Evolutionary conservation across 2,797 vertebrate species (phyloP).

Genomic region (Chromobotia macracanthus): DNA sequence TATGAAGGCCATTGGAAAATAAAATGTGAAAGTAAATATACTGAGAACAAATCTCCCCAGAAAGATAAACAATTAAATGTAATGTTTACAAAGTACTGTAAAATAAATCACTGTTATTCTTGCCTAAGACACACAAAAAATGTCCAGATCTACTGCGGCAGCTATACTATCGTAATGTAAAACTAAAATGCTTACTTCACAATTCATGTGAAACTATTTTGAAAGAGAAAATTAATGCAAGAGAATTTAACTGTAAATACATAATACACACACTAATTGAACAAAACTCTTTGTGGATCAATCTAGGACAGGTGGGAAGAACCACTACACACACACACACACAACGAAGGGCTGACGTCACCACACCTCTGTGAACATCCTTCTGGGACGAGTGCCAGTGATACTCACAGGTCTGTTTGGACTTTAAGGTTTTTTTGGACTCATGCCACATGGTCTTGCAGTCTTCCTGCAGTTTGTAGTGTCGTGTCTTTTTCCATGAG

Average conservation of each 20-base stretch:
- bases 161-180: too few species aligned
- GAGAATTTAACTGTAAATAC: not conserved
- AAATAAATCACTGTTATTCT: too few species aligned
- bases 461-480: constrained; percentile 91
- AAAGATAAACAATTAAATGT: too few species aligned
- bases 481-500: constrained; percentile 88
- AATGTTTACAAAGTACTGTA: too few species aligned
- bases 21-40: not conserved
- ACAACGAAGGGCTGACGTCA: not conserved
- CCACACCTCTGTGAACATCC: constrained; percentile 26
- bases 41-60: not conserved
- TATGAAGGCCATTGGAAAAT: not conserved
- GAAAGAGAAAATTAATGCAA: not conserved
- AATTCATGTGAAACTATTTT: not conserved
- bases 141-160: too few species aligned
- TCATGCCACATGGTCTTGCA: constrained; percentile 94
- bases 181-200: too few species aligned
- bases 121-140: too few species aligned
- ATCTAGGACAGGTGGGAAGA: not conserved
- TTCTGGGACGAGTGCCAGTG: constrained; percentile 5
- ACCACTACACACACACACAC: not conserved
- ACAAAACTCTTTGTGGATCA: not conserved
- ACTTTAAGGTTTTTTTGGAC: constrained; percentile 84
- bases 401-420: constrained; percentile 88
- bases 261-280: not conserved